Conservation (phyloP, 2,888 invertebrate genomes). For the Podotricha telesiphe region DNA sequence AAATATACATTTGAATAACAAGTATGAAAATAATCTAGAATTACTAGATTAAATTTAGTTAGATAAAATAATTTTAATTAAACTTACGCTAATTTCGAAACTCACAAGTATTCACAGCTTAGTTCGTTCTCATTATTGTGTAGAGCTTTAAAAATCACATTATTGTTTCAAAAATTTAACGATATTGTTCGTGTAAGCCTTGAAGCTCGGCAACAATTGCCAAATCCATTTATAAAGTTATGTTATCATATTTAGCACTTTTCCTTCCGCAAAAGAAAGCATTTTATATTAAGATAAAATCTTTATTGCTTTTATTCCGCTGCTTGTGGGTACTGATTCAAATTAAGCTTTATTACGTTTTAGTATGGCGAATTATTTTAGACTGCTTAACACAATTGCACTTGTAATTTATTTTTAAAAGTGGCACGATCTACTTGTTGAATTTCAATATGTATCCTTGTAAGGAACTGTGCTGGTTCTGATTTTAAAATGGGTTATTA, state of each 20-base stretch:
- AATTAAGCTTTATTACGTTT: neutral
- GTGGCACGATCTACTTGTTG: slow-evolving; percentile 66
- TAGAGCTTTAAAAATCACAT: slow-evolving; percentile 42
- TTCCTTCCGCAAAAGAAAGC: slow-evolving; percentile 18
- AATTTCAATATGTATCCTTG: slow-evolving; percentile 56
- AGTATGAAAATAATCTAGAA: no score
- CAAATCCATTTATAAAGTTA: slow-evolving; percentile 1
- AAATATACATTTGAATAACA: slow-evolving; percentile 2
- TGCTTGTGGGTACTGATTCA: neutral
- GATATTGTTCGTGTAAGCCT: slow-evolving; percentile 36
- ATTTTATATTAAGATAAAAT: slow-evolving; percentile 6
- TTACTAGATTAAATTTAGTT: neutral
- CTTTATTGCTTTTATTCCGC: neutral
- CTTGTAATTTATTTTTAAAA: slow-evolving; percentile 62
- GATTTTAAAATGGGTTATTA: slow-evolving; percentile 32
- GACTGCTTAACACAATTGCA: slow-evolving; percentile 45
- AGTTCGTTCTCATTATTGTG: slow-evolving; percentile 52
- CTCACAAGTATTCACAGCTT: neutral
- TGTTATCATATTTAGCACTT: slow-evolving; percentile 14
- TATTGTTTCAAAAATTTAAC: slow-evolving; percentile 49
- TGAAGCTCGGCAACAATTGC: slow-evolving; percentile 4
- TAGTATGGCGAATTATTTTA: slow-evolving; percentile 14
- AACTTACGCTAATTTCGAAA: slow-evolving; percentile 14
- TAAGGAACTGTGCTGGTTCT: slow-evolving; percentile 45
- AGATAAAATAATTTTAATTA: neutral